phyloP scores from a whole-genome alignment of 1,140 invertebrate species.

The Schlechtendalia chinensis region DNA sequence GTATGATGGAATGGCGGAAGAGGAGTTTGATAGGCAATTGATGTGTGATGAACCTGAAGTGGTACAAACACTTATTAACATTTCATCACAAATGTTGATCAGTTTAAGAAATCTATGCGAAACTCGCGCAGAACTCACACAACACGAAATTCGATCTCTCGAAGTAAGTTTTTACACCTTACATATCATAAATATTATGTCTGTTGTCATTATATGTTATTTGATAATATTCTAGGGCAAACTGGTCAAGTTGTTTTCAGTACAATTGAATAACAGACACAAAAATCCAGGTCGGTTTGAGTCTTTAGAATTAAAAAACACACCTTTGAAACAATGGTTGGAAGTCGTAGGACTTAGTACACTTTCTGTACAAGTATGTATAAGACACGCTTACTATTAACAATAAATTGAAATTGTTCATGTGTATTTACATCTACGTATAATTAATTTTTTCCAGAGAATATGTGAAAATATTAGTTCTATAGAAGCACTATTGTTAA shows the following conservation, averaged over 20 bases:
- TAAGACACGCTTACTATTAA: background rate
- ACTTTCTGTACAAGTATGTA: slow-evolving; percentile 68
- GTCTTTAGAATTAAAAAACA: slow-evolving; percentile 63
- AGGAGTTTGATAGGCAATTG: slow-evolving; percentile 49
- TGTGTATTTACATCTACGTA: slow-evolving; percentile 25
- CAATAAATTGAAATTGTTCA: slow-evolving; percentile 21
- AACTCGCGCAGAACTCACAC: slow-evolving; percentile 86
- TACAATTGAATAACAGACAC: slow-evolving; percentile 81
- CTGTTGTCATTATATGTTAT: background rate
- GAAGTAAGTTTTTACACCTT: slow-evolving; percentile 65
- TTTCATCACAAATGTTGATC: slow-evolving; percentile 86
- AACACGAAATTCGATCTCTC: slow-evolving; percentile 89
- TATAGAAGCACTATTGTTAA: slow-evolving; percentile 77
- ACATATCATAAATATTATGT: background rate
- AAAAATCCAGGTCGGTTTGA: slow-evolving; percentile 72
- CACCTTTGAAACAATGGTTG: slow-evolving; percentile 84
- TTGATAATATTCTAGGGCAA: slow-evolving; percentile 72
- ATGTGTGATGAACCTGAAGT: slow-evolving; percentile 55
- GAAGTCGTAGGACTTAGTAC: slow-evolving; percentile 79
- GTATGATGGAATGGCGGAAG: slow-evolving; percentile 52
- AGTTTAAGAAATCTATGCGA: slow-evolving; percentile 88
- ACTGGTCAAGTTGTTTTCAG: slow-evolving; percentile 87
- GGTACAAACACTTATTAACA: slow-evolving; percentile 91
- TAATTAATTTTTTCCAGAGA: slow-evolving; percentile 56
- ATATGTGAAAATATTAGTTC: slow-evolving; percentile 65